These are phyloP conservation scores for Miichthys miiuy DNA, from an alignment of 2,797 vertebrate genomes.

Conservation along the genomic window DNA sequence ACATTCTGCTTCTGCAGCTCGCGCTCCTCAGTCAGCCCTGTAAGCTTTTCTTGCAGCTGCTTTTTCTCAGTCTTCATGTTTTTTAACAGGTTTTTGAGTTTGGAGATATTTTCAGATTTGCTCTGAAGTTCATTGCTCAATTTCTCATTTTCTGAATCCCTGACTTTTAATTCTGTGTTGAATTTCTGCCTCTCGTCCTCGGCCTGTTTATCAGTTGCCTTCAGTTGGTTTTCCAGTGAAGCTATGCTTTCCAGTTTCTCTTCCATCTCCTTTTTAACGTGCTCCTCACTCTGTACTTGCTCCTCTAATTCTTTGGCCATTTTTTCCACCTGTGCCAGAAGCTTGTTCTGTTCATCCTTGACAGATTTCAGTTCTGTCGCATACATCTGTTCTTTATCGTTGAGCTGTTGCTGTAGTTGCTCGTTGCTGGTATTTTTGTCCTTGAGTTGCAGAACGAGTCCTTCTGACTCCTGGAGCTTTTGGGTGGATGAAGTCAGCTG, in stretches of 20 bases:
- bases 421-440: conserved; percentile 76
- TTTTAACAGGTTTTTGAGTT: conserved; percentile 75
- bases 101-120: conserved; percentile 80
- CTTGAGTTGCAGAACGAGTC: conserved; percentile 79
- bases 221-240: conserved; percentile 82
- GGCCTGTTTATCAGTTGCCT: conserved; percentile 63
- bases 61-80: conserved; percentile 76
- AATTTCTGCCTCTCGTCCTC: conserved; percentile 81
- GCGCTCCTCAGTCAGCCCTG: conserved; percentile 68
- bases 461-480: conserved; percentile 81
- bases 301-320: conserved; percentile 82
- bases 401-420: conserved; percentile 76
- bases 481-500: conserved; percentile 78
- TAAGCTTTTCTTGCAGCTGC: conserved; percentile 74
- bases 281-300: conserved; percentile 72
- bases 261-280: conserved; percentile 70
- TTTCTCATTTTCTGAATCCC: conserved; percentile 78
- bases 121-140: conserved; percentile 81
- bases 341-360: conserved; percentile 87
- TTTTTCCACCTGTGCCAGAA: conserved; percentile 83
- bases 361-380: conserved; percentile 87
- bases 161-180: conserved; percentile 74
- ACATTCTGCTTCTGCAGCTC: conserved; percentile 73
- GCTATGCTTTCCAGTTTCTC: conserved; percentile 82
- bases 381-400: conserved; percentile 80